Evolutionary conservation across 2,113 vertebrate genomes (phyloP).

Genomic region (Lutjanus erythropterus): DNA sequence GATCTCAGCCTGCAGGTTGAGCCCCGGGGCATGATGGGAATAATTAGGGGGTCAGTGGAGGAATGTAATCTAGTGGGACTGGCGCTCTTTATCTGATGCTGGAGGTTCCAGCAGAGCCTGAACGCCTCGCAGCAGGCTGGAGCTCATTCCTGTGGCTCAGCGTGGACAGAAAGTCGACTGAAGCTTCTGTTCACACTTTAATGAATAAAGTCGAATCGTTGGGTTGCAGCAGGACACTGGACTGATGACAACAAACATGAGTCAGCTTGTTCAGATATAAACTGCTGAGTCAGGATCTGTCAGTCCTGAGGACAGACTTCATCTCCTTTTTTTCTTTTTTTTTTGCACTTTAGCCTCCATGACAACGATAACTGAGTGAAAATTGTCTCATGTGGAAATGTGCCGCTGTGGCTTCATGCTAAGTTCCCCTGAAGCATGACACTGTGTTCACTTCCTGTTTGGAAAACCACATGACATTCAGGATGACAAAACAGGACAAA

Average conservation of each 20-base stretch:
- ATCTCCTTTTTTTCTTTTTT: too few relatives aligned
- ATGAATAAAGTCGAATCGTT: too few relatives aligned
- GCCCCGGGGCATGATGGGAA: slow-evolving; percentile 49
- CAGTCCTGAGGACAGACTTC: too few relatives aligned
- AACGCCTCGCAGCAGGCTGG: not conserved
- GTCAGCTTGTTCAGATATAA: too few relatives aligned
- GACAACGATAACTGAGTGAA: not conserved
- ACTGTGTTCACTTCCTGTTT: slow-evolving; percentile 48
- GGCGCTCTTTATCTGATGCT: slow-evolving; percentile 45
- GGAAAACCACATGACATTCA: slow-evolving; percentile 7
- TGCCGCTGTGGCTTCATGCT: not conserved
- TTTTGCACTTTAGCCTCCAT: not conserved
- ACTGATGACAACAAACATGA: too few relatives aligned
- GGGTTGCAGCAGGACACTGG: too few relatives aligned
- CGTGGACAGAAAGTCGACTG: not conserved
- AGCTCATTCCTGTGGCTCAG: not conserved
- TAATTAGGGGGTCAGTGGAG: slow-evolving; percentile 51
- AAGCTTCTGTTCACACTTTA: too few relatives aligned
- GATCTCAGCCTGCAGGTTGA: slow-evolving; percentile 7
- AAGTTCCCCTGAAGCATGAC: not conserved
- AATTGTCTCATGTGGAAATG: not conserved
- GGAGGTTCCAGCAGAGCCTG: slow-evolving; percentile 9
- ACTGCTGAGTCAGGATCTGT: too few relatives aligned
- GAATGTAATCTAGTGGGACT: slow-evolving; percentile 40
- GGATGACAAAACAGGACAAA: not conserved